A percentile compares a stretch with the other conserved stretches of the same genome.
Evolutionary conservation across 2,888 invertebrate genomes (phyloP).

Genomic region (Polyommatus icarus): DNA sequence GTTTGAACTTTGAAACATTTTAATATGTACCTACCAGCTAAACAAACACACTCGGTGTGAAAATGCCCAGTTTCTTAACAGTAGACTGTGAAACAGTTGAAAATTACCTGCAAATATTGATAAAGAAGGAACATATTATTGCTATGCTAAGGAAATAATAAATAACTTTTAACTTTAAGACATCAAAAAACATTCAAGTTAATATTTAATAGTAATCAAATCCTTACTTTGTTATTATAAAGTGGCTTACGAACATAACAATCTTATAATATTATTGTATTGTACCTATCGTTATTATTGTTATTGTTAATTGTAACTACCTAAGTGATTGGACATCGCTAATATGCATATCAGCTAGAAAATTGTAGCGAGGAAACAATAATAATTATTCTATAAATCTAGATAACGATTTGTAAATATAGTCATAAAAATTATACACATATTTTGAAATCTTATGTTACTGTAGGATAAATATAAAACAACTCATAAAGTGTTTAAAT

Average conservation of each 20-base stretch:
- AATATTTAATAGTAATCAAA: neutral
- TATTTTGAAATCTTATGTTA: neutral
- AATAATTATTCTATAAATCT: no score
- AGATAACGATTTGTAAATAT: neutral
- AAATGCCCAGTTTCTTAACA: neutral
- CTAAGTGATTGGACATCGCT: no score
- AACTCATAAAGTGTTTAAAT: neutral
- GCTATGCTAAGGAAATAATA: no score
- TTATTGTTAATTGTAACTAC: neutral
- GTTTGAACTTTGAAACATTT: neutral
- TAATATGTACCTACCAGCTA: neutral
- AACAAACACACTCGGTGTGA: neutral
- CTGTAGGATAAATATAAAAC: neutral
- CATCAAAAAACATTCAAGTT: no score
- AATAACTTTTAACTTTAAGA: no score
- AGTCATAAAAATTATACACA: neutral
- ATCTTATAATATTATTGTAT: neutral
- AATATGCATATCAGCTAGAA: no score
- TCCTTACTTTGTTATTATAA: neutral
- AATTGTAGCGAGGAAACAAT: no score
- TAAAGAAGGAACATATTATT: neutral
- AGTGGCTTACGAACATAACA: neutral
- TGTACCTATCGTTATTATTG: neutral
- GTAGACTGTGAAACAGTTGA: neutral
- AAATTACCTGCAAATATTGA: conserved; percentile 6